Conservation (phyloP, 2,797 vertebrate species). For the Hyperoplus lanceolatus region DNA sequence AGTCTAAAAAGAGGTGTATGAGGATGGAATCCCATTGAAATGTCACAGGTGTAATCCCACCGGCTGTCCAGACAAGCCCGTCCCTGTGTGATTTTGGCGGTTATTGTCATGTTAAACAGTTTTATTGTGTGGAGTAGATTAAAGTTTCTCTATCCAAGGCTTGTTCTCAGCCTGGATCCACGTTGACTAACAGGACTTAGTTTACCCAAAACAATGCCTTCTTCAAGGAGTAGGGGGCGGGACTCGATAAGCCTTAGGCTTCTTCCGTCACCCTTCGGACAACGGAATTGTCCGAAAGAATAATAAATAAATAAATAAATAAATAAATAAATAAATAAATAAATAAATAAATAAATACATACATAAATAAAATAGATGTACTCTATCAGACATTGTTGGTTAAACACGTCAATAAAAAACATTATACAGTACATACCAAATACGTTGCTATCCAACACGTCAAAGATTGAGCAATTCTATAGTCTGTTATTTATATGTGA, state of each 20-base stretch:
- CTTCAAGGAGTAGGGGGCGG: background rate
- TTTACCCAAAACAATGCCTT: background rate
- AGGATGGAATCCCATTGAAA: conserved; percentile 16
- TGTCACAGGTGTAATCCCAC: conserved; percentile 43
- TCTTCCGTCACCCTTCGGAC: no score
- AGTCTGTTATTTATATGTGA: background rate
- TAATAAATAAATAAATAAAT: no score
- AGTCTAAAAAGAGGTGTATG: background rate
- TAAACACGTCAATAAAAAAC: background rate
- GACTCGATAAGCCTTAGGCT: no score
- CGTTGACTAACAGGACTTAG: background rate
- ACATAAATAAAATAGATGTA: no score
- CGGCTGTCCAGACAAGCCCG: conserved; percentile 12
- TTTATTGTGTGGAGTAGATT: conserved; percentile 39
- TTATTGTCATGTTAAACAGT: conserved; percentile 52
- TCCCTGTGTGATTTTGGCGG: conserved; percentile 15
- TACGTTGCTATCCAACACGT: background rate
- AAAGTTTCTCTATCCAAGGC: conserved; percentile 27
- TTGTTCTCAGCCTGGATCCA: conserved; percentile 12
- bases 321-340: no score
- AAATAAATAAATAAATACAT: no score
- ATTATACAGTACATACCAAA: background rate
- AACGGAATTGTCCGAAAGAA: no score
- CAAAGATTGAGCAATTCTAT: no score
- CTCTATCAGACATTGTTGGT: background rate